Evolutionary conservation across 2,797 vertebrate genomes (phyloP).

Genomic region (Hippoglossus hippoglossus): DNA sequence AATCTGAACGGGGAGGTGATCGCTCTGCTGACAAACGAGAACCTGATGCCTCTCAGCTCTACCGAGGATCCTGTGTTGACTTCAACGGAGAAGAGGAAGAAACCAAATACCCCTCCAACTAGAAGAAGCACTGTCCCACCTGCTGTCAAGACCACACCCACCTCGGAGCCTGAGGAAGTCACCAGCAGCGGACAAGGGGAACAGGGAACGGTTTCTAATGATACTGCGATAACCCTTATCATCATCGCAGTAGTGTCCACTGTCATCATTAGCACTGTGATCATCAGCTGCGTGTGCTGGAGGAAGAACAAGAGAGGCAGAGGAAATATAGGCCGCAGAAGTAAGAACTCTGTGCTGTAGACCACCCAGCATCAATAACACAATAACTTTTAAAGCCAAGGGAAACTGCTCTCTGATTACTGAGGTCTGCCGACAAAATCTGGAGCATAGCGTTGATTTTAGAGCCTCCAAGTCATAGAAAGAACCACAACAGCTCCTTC

Average conservation of each 20-base stretch:
- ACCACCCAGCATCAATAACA: conserved; percentile 15
- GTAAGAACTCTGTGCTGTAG: conserved; percentile 77
- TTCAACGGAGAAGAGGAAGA: conserved; percentile 55
- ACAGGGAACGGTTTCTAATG: conserved; percentile 18
- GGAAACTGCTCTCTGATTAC: conserved; percentile 29
- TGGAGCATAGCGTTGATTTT: conserved; percentile 20
- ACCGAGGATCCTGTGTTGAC: conserved; percentile 49
- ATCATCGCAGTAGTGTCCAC: conserved; percentile 71
- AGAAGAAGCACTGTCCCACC: conserved; percentile 68
- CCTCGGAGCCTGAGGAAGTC: conserved; percentile 40
- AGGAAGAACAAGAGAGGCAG: conserved; percentile 75
- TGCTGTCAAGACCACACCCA: conserved; percentile 57
- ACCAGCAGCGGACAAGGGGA: conserved; percentile 43
- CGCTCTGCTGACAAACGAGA: conserved; percentile 58
- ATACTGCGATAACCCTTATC: conserved; percentile 56
- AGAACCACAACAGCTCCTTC: conserved; percentile 8
- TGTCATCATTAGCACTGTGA: conserved; percentile 68
- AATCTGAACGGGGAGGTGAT: conserved; percentile 77
- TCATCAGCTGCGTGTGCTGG: conserved; percentile 74
- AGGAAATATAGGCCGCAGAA: conserved; percentile 63
- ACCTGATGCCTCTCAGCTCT: conserved; percentile 42
- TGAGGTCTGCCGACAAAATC: conserved; percentile 22
- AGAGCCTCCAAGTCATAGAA: conserved; percentile 15
- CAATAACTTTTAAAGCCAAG: conserved; percentile 29
- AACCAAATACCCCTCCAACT: conserved; percentile 53